These are phyloP conservation scores for Luffia ferchaultella DNA, from an alignment of 2,888 invertebrate genomes.

Conservation along the genomic window DNA sequence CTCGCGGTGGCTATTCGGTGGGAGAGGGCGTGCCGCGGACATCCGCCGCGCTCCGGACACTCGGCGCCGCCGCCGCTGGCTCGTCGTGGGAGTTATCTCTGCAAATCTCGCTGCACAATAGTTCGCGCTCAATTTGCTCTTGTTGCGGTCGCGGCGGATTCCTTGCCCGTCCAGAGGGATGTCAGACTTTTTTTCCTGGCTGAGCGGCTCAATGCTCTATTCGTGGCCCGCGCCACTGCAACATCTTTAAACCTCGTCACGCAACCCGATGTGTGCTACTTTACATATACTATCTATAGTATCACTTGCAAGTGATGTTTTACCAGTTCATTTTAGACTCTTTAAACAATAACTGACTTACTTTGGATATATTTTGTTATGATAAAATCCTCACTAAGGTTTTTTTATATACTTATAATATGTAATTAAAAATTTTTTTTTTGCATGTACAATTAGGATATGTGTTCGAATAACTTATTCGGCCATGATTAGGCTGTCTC, in stretches of 20 bases:
- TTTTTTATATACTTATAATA: not conserved
- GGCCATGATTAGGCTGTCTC: too few relatives aligned
- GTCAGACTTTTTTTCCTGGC: conserved; percentile 47
- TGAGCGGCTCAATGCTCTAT: not conserved
- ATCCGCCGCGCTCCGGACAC: conserved; percentile 31
- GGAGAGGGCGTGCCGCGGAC: too few relatives aligned
- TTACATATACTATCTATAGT: too few relatives aligned
- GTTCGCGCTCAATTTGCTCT: conserved; percentile 63
- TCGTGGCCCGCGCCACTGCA: not conserved
- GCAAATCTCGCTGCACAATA: conserved; percentile 61
- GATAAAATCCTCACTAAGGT: not conserved
- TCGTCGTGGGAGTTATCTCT: conserved; percentile 54
- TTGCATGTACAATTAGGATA: not conserved
- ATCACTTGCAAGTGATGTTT: too few relatives aligned
- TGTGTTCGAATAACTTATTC: too few relatives aligned
- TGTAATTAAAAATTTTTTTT: not conserved
- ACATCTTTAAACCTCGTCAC: too few relatives aligned
- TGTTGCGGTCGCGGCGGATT: conserved; percentile 59
- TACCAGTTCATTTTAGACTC: too few relatives aligned
- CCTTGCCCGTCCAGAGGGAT: conserved; percentile 54
- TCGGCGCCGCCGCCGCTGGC: conserved; percentile 27
- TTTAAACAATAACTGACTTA: too few relatives aligned
- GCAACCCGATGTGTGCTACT: conserved; percentile 24
- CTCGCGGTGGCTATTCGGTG: not conserved
- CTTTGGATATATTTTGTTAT: not conserved